Evolutionary conservation across 2,797 vertebrate species (phyloP).

Genomic region (Lerista edwardsae): DNA sequence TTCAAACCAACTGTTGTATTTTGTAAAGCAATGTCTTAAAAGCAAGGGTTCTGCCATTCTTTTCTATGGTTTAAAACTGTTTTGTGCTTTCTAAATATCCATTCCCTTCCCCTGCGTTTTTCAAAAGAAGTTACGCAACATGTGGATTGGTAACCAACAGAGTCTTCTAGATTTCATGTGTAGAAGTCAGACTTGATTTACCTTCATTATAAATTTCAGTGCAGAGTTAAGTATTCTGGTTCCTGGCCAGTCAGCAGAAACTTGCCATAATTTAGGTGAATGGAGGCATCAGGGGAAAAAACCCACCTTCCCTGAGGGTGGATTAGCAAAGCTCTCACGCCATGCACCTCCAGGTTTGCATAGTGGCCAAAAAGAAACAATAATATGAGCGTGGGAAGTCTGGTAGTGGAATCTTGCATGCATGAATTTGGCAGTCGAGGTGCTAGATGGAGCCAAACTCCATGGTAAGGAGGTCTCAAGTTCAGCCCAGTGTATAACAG

Average conservation of each 20-base stretch:
- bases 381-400: constrained; percentile 23
- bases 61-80: background rate
- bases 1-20: background rate
- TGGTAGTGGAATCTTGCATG: constrained; percentile 8
- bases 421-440: constrained; percentile 17
- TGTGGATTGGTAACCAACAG: background rate
- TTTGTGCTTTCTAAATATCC: background rate
- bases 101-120: background rate
- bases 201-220: background rate
- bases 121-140: background rate
- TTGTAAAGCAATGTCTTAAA: background rate
- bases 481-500: background rate
- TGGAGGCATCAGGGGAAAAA: background rate
- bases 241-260: constrained; percentile 7
- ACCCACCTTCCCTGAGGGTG: constrained; percentile 8
- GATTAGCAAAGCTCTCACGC: constrained; percentile 16
- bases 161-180: background rate
- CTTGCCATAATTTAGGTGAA: constrained; percentile 28
- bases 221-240: constrained; percentile 1
- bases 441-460: background rate
- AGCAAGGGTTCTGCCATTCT: background rate
- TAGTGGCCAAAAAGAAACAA: constrained; percentile 30
- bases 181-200: background rate
- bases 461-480: background rate
- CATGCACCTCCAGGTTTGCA: constrained; percentile 25